Base-by-base conservation (phyloP, 1,140 invertebrate genomes). In the Berghia stephanieae region DNA sequence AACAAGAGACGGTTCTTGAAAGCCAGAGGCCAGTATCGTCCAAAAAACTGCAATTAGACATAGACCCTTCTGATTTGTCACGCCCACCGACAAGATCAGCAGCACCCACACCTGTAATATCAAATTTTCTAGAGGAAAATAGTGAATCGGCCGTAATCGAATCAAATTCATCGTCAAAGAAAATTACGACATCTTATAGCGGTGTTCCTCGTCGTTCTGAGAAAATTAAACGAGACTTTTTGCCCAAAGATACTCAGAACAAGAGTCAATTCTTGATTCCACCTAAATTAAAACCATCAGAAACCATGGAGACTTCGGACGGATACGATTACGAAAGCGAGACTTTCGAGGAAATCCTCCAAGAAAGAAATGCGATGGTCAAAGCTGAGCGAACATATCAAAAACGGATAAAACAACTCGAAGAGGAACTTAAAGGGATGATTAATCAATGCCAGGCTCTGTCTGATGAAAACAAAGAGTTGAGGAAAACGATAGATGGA, bases 361-460 rank as follows among this genome's bases (percentile, higher is more conserved):
- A 42, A 21, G 81, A 82, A 42, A 46, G 81, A 43, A 76, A 82
- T 44, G 68, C 60, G 34, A 46, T 82, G 46, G 16, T 79, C 18
- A 69, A 69, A 38, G 38, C 77, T 0, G 81, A 82, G 55, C 60
- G 21, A 38, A 67, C 75, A 5, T 82, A 82, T 57, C 67, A 73
- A 52, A 78, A 74, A 52, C 69, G 81, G 42, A 80, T 82, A 21
- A 57, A 44, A 21, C 81, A 82, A 63, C 60, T 82, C 43, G 81
- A 82, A 68, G 81, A 80, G 43, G 81, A 82, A 40, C 70, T 78
- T 3, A 80, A 80, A 31, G 38, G 34, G 21, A 71, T 78, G 66
- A 52, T 82, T 3, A 78, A 67, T 21, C 70, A 80, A 44, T 76
- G 79, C 38, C 75, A 80, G 63, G 66, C 66, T 1, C 66, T 80